phyloP scores from a whole-genome alignment of 2,113 vertebrate species.

The Ictalurus furcatus region DNA sequence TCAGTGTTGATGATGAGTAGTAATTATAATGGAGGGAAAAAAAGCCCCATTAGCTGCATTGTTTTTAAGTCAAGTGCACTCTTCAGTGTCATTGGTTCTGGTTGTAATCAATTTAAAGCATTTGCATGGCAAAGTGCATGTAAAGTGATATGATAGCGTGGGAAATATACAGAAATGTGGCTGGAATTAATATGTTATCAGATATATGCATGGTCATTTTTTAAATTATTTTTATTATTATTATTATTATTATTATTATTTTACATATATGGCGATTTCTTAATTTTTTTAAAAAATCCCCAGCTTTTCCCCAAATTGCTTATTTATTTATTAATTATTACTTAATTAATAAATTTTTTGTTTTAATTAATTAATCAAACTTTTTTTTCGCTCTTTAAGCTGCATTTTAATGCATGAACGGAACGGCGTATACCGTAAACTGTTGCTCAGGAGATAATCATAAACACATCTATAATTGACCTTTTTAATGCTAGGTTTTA shows the following conservation, averaged over 20 bases:
- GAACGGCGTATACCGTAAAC: too few relatives aligned
- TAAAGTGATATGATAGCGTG: background rate
- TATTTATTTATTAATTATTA: too few relatives aligned
- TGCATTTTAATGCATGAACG: background rate
- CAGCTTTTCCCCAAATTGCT: background rate
- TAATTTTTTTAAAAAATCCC: background rate
- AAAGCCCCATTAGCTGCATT: conserved; percentile 2
- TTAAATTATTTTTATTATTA: background rate
- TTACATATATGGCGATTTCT: background rate
- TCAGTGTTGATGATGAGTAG: background rate
- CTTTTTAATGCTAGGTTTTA: background rate
- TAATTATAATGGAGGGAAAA: conserved; percentile 13
- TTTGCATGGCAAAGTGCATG: background rate
- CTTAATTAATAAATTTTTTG: too few relatives aligned
- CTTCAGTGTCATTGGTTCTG: background rate
- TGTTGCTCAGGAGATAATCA: background rate
- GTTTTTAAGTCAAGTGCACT: conserved; percentile 19
- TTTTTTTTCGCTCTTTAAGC: too few relatives aligned
- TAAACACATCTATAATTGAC: background rate
- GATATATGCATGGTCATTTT: background rate
- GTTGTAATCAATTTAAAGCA: background rate
- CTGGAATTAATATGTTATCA: background rate
- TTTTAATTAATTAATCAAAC: too few relatives aligned
- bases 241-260: too few relatives aligned
- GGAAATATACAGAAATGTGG: background rate